phyloP scores from a whole-genome alignment of 1,140 invertebrate species.

The Brachionus asplanchnoidis region DNA sequence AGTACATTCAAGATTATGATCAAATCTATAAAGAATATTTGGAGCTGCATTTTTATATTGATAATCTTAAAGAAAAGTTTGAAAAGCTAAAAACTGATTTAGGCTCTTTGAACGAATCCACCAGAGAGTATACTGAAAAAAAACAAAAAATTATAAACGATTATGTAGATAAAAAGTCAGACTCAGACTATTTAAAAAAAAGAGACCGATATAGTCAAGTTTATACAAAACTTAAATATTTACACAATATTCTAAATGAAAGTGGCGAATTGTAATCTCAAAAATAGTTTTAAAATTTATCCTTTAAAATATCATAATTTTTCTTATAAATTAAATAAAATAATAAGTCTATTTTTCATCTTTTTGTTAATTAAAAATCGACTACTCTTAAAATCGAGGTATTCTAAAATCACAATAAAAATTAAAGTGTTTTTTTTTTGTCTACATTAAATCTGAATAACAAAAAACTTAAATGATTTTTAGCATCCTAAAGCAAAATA shows the following conservation, averaged over 20 bases:
- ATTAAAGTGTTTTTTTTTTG: too few species aligned
- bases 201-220: slow-evolving; percentile 31
- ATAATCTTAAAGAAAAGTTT: not conserved
- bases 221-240: slow-evolving; percentile 16
- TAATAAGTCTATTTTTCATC: too few species aligned
- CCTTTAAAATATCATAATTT: too few species aligned
- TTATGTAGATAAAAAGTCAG: not conserved
- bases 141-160: slow-evolving; percentile 7
- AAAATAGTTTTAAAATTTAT: not conserved
- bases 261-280: not conserved
- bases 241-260: not conserved
- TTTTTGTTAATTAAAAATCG: too few species aligned
- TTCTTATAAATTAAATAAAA: too few species aligned
- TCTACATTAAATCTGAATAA: too few species aligned
- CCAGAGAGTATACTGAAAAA: slow-evolving; percentile 20
- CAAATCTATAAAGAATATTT: slow-evolving; percentile 24
- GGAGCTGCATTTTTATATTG: slow-evolving; percentile 22
- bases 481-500: too few species aligned
- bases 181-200: slow-evolving; percentile 5
- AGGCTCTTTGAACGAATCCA: not conserved
- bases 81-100: not conserved
- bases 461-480: too few species aligned
- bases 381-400: too few species aligned
- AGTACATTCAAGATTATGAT: slow-evolving; percentile 32
- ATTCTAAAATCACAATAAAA: too few species aligned